Conservation (phyloP, 2,888 invertebrate species). For the Protophormia terraenovae region DNA sequence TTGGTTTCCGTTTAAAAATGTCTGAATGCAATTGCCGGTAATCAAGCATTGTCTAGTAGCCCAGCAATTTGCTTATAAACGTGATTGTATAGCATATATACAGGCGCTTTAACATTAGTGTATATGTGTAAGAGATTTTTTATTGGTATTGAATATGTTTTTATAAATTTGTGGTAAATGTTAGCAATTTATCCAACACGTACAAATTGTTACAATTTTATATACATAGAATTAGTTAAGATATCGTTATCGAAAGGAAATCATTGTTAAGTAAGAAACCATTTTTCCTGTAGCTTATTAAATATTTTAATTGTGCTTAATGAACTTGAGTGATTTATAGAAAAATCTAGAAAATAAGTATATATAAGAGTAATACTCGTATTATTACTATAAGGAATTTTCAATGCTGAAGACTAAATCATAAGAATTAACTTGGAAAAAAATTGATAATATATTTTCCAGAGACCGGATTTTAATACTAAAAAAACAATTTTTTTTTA, state of each 20-base stretch:
- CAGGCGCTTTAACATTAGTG: neutral
- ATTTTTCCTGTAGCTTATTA: too few species aligned
- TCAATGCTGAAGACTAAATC: too few species aligned
- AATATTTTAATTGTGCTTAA: too few species aligned
- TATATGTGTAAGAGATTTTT: neutral
- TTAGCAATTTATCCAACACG: neutral
- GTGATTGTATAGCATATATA: neutral
- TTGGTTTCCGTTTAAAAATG: constrained; percentile 60
- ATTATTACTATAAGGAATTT: too few species aligned
- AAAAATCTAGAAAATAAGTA: too few species aligned
- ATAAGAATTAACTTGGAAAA: too few species aligned
- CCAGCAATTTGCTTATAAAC: constrained; percentile 35
- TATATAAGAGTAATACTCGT: too few species aligned
- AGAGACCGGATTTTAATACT: too few species aligned
- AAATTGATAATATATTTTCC: too few species aligned
- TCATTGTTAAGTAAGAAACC: neutral
- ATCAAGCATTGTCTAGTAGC: constrained; percentile 56
- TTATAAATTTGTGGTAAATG: neutral
- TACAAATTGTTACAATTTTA: neutral
- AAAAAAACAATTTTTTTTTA: too few species aligned
- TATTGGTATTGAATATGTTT: neutral
- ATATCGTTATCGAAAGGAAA: neutral
- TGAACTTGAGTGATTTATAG: too few species aligned
- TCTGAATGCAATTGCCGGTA: constrained; percentile 62
- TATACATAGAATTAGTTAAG: neutral